Base-by-base conservation (phyloP, 2,113 vertebrate genomes). In the Hystrix cristata region DNA sequence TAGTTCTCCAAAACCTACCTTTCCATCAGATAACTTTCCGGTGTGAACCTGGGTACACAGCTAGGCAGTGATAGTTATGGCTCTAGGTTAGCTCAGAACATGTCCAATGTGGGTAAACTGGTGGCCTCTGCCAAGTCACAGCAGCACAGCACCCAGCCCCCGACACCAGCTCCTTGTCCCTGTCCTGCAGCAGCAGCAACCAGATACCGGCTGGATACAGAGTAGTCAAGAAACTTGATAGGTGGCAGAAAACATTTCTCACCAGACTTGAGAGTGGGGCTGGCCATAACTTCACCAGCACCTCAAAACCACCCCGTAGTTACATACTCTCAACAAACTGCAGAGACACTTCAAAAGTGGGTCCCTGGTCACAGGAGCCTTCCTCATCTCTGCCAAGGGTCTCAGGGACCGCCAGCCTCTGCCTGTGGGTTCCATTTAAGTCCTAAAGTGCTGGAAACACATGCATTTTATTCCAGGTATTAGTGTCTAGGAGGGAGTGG, bases 161-260 rank as follows among this genome's bases (percentile, higher is more conserved):
- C 6, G 1, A 11, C 43, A 14, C 1, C 15, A 19, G 31, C 46
- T 0, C 4, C 27, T 15, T 64, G 18, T 7, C 57, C n/a, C 6
- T 27, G 15, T 16, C 21, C 51, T 13, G 23, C 13, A 19, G 25
- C 38, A 74, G 21, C n/a, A 31, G 55, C n/a, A 78, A 8, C 59
- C 10, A 46, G 60, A 62, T 16, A 10, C 53, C 72, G 31, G 34
- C 55, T 67, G 38, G 19, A 43, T 16, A 69, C 60, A 59, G 29
- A 81, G 60, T 6, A 27, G 62, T 59, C 60, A 80, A 27, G n/a
- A 82, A 90, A 67, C 43, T 1, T 27, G 16, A 31, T 0, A 15
- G 25, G 18, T 7, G 62, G n/a, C 7, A 0, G 27, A 55, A 87
- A 84, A 65, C 31, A 34, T 19, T 23, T 69, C 59, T 27, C 76